A percentile compares a stretch with the other conserved stretches of the same genome.
Evolutionary conservation across 2,888 invertebrate species (phyloP).

Genomic region (Papilio demoleus): DNA sequence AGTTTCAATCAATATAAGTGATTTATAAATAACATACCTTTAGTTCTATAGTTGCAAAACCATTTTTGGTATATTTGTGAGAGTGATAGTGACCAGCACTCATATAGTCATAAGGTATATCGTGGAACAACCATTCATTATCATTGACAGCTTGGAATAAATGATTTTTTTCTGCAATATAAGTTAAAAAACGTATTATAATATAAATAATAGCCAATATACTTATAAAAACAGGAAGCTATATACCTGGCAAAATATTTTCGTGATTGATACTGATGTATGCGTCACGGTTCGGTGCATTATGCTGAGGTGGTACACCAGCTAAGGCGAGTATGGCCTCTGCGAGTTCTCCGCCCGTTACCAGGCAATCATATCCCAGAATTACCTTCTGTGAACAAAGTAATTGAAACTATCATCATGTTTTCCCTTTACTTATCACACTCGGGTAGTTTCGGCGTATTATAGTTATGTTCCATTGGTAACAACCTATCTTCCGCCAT

Average conservation of each 20-base stretch:
- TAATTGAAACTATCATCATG: not conserved
- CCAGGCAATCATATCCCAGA: conserved; percentile 69
- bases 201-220: no score
- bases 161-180: conserved; percentile 58
- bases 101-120: conserved; percentile 59
- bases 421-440: no score
- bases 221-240: no score
- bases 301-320: conserved; percentile 73
- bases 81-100: conserved; percentile 66
- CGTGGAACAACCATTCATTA: conserved; percentile 65
- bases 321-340: conserved; percentile 61
- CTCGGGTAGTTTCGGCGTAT: no score
- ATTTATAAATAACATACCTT: conserved; percentile 47
- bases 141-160: conserved; percentile 56
- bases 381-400: conserved; percentile 56
- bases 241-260: conserved; percentile 60
- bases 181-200: not conserved
- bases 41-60: conserved; percentile 59
- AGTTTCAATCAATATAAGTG: not conserved
- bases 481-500: no score
- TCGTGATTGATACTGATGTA: conserved; percentile 54
- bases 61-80: conserved; percentile 61
- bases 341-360: conserved; percentile 53
- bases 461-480: no score
- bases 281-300: conserved; percentile 62